phyloP scores from a whole-genome alignment of 2,113 vertebrate genomes.

The Gymnorhina tibicen region DNA sequence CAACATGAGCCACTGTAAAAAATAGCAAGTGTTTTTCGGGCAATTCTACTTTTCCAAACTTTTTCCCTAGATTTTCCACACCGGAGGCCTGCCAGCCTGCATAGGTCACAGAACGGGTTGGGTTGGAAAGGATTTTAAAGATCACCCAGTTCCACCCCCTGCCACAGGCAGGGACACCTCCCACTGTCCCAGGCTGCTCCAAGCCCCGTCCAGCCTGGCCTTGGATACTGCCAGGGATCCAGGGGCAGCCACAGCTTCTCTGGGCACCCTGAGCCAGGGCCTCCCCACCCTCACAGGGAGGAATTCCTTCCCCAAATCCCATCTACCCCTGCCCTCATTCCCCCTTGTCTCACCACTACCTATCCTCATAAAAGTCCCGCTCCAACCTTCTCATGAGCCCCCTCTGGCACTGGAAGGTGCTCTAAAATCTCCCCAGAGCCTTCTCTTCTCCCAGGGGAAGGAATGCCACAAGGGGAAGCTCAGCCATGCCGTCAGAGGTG shows the following conservation, averaged over 20 bases:
- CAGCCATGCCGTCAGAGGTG: neutral
- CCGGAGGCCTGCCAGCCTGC: neutral
- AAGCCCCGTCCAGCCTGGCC: neutral
- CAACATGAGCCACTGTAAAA: rapidly evolving
- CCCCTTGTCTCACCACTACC: neutral
- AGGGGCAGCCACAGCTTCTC: neutral
- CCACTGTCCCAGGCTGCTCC: neutral
- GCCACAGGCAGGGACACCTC: neutral
- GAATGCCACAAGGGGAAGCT: neutral
- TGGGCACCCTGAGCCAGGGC: neutral
- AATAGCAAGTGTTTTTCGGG: neutral
- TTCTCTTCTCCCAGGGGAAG: neutral
- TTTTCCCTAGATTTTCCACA: neutral
- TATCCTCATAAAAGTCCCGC: neutral
- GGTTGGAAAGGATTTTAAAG: neutral
- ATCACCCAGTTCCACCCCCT: neutral
- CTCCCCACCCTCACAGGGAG: rapidly evolving
- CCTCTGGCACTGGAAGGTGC: neutral
- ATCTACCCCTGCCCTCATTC: rapidly evolving
- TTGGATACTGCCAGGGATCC: neutral
- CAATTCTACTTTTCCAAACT: neutral
- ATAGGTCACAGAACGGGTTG: neutral
- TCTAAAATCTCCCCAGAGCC: neutral
- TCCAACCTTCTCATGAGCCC: neutral
- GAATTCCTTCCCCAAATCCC: neutral